These are phyloP conservation scores for Tenthredo notha DNA, from an alignment of 2,888 invertebrate genomes.

Conservation along the genomic window DNA sequence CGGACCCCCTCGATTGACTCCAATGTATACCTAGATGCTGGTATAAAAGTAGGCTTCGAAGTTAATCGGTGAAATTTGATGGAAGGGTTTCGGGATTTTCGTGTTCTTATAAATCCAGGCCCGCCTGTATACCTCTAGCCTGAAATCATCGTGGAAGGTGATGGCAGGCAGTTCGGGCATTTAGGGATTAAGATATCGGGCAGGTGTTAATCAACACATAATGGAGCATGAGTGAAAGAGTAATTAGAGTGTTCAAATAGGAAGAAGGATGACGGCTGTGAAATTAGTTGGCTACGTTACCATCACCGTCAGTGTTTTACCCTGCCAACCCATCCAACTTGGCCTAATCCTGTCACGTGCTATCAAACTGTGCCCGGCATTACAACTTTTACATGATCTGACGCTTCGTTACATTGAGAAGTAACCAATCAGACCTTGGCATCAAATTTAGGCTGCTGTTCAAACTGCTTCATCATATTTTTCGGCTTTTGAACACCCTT, in stretches of 20 bases:
- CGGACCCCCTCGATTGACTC: constrained; percentile 26
- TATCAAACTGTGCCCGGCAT: constrained; percentile 9
- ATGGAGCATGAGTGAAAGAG: constrained; percentile 54
- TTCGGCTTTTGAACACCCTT: background rate
- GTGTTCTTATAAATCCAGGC: background rate
- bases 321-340: constrained; percentile 28
- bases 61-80: constrained; percentile 17
- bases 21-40: background rate
- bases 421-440: background rate
- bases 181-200: constrained; percentile 55
- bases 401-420: constrained; percentile 14
- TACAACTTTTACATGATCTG: constrained; percentile 21
- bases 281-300: constrained; percentile 54
- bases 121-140: constrained; percentile 12
- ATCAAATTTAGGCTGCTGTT: background rate
- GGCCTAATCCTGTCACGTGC: constrained; percentile 24
- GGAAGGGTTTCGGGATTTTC: constrained; percentile 18
- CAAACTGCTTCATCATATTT: background rate
- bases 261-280: constrained; percentile 55
- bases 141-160: constrained; percentile 45
- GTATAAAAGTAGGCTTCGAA: background rate
- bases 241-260: constrained; percentile 56
- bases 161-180: constrained; percentile 49
- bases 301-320: constrained; percentile 45
- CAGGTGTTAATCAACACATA: constrained; percentile 55